Evolutionary conservation across 2,888 invertebrate species (phyloP).

Genomic region (Drosophila fungiperda): DNA sequence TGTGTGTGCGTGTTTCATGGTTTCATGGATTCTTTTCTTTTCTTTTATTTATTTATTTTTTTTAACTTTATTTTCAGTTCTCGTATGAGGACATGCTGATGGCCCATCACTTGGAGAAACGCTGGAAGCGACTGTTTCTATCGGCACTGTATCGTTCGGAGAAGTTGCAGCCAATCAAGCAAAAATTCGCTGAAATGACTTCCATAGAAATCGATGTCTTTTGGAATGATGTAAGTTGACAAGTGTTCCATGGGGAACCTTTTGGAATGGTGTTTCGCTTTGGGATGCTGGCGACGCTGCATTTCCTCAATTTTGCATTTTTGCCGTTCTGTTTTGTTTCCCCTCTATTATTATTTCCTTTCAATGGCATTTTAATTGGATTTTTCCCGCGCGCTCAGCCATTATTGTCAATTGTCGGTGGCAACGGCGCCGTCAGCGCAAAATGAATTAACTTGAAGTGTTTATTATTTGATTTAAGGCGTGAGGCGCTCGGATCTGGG

Average conservation of each 20-base stretch:
- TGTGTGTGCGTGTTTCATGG: slow-evolving; percentile 50
- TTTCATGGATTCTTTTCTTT: slow-evolving; percentile 11
- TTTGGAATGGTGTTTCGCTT: slow-evolving; percentile 19
- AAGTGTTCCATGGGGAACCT: slow-evolving; percentile 10
- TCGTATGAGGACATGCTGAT: slow-evolving; percentile 84
- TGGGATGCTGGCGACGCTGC: slow-evolving; percentile 51
- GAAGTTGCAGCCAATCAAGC: slow-evolving; percentile 92
- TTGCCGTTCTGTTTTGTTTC: slow-evolving; percentile 80
- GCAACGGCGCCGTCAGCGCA: slow-evolving; percentile 62
- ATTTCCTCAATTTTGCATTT: slow-evolving; percentile 77
- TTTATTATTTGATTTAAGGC: slow-evolving; percentile 83
- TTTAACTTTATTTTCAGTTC: slow-evolving; percentile 70
- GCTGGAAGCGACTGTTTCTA: slow-evolving; percentile 90
- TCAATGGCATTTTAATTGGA: slow-evolving; percentile 84
- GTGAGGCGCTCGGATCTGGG: slow-evolving; percentile 19
- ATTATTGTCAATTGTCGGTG: slow-evolving; percentile 81
- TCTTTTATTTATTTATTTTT: neutral
- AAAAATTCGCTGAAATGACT: slow-evolving; percentile 93
- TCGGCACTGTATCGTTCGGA: slow-evolving; percentile 89
- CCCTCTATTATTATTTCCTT: slow-evolving; percentile 82
- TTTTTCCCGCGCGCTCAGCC: slow-evolving; percentile 81
- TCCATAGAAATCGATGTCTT: slow-evolving; percentile 88
- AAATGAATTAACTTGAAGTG: slow-evolving; percentile 84
- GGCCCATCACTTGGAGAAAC: slow-evolving; percentile 87
- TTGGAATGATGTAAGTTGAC: slow-evolving; percentile 82